Evolutionary conservation across 2,888 invertebrate species (phyloP), one percentile per base, ranked within the genome.

Genomic region (Patella caerulea): DNA sequence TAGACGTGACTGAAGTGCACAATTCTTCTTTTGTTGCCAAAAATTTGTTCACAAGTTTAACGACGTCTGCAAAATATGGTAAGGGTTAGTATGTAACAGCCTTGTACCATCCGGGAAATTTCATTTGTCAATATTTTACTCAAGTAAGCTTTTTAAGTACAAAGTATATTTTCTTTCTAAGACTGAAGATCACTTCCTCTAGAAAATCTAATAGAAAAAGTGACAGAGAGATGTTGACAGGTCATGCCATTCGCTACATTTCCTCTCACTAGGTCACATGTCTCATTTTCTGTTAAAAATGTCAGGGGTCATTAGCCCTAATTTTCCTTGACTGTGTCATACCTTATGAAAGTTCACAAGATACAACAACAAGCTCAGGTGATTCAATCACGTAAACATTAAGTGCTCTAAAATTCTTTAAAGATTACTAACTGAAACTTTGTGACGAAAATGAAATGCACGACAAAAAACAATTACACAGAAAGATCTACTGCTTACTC

Each of bases 321-420:
- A 24, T 65, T 65, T 65, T 65, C 65, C 24, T 24, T 24, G 19
- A 65, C 65, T 65, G 65, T 65, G 65, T 65, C 65, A 65, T 65
- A 65, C 65, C 24, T 65, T 12, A 65, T 14, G 65, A 65, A 65
- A 65, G 65, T 65, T 65, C 65, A 65, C 65, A 65, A 24, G 11
- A 12, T 65, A 5, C 19, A 65, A 65, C 19, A 65, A n/a, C n/a
- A 65, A 65, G 11, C 19, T 65, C 24, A 19, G 24, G 19, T 65
- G 65, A 65, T 65, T 65, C 65, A 65, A 65, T 24, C 65, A 4
- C 65, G 12, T 12, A 65, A 65, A 65, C 65, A 24, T 19, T 19
- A 45, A 45, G 45, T 45, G 45, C 45, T 45, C 45, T 45, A 45
- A 45, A 45, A 45, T 45, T 45, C 45, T 45, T 45, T 45, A 45